Evolutionary conservation across 1,140 invertebrate species (phyloP).

Genomic region (Pseudobourletiella spinata): DNA sequence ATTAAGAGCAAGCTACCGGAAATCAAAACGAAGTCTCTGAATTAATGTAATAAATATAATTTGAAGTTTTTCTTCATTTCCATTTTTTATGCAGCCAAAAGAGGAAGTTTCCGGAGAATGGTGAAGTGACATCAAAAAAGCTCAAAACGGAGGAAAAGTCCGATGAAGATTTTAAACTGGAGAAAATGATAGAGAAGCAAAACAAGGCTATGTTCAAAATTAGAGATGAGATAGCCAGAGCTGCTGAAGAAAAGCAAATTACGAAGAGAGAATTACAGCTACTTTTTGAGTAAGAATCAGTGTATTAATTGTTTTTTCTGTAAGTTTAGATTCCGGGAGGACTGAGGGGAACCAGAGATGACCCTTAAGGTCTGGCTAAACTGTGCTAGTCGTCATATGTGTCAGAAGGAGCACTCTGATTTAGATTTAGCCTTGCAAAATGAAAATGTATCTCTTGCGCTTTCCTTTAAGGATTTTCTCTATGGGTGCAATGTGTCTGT

Average conservation of each 20-base stretch:
- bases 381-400: no score
- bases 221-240: slow-evolving; percentile 49
- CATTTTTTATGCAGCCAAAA: slow-evolving; percentile 37
- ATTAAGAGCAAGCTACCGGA: slow-evolving; percentile 49
- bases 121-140: slow-evolving; percentile 55
- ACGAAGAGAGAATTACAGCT: slow-evolving; percentile 50
- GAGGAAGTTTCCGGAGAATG: slow-evolving; percentile 40
- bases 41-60: slow-evolving; percentile 12
- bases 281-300: slow-evolving; percentile 60
- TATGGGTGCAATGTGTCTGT: no score
- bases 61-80: background rate
- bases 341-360: no score
- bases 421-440: no score
- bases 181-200: slow-evolving; percentile 61
- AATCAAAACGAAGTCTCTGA: background rate
- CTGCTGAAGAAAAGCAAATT: slow-evolving; percentile 34
- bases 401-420: no score
- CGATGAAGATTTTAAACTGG: slow-evolving; percentile 20
- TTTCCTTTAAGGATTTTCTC: no score
- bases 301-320: no score
- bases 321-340: no score
- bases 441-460: no score
- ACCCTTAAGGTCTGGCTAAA: no score
- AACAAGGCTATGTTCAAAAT: slow-evolving; percentile 67
- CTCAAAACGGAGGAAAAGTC: slow-evolving; percentile 46